A percentile compares a stretch with the other conserved stretches of the same genome.
Evolutionary conservation across 2,113 vertebrate species (phyloP).

Genomic region (Rafetus swinhoei): DNA sequence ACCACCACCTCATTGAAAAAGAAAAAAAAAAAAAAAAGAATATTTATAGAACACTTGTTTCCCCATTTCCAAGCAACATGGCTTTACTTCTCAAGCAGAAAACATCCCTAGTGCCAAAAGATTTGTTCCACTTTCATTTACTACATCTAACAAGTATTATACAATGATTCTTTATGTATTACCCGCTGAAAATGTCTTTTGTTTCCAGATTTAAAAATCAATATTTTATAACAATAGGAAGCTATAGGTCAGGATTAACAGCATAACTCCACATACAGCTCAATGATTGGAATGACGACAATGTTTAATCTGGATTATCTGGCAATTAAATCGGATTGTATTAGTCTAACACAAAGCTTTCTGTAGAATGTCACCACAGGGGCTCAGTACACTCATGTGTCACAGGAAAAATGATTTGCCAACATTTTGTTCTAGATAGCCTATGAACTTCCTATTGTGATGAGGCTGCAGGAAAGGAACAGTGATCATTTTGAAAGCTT

Average conservation of each 20-base stretch:
- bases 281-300: rapidly evolving
- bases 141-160: background rate
- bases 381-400: rapidly evolving
- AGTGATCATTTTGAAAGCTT: background rate
- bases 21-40: background rate
- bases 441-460: rapidly evolving
- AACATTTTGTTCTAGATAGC: rapidly evolving
- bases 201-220: background rate
- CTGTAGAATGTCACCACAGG: rapidly evolving
- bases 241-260: rapidly evolving
- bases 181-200: no score
- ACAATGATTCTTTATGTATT: background rate
- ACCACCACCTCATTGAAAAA: background rate
- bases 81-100: background rate
- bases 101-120: background rate
- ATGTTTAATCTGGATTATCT: rapidly evolving
- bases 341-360: rapidly evolving
- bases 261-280: rapidly evolving
- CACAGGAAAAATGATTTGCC: rapidly evolving
- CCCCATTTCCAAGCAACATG: background rate
- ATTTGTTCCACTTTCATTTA: background rate
- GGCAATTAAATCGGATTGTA: background rate
- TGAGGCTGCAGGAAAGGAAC: background rate
- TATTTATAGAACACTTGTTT: background rate
- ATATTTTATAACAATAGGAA: background rate